phyloP scores from a whole-genome alignment of 1,140 invertebrate genomes.

The Eupristina koningsbergeri region DNA sequence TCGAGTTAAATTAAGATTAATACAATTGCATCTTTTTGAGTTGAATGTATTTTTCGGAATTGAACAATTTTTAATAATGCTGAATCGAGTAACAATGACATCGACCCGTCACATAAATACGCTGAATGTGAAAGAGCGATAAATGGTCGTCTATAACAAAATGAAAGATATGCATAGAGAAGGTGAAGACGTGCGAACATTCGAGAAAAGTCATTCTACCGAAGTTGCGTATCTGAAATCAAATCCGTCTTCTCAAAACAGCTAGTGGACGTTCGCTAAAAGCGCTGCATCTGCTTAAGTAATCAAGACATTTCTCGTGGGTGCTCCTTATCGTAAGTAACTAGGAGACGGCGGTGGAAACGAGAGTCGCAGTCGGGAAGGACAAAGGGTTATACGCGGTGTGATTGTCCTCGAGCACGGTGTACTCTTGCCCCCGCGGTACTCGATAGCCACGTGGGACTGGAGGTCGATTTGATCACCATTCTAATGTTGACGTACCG shows the following conservation, averaged over 20 bases:
- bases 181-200: not conserved
- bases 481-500: too few species aligned
- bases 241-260: not conserved
- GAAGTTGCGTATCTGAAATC: not conserved
- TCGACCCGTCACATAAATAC: not conserved
- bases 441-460: not conserved
- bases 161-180: not conserved
- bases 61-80: too few species aligned
- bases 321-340: not conserved
- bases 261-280: not conserved
- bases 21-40: too few species aligned
- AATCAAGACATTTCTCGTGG: not conserved
- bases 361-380: not conserved
- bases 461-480: not conserved
- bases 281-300: not conserved
- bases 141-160: not conserved
- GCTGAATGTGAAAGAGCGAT: not conserved
- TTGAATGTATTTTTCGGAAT: too few species aligned
- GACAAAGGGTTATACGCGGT: not conserved
- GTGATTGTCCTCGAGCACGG: not conserved
- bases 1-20: too few species aligned
- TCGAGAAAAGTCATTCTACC: not conserved
- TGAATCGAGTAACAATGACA: not conserved
- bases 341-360: not conserved
- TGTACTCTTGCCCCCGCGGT: conserved; percentile 11